Conservation (phyloP, 1,140 invertebrate genomes). For the Drosophila navojoa region DNA sequence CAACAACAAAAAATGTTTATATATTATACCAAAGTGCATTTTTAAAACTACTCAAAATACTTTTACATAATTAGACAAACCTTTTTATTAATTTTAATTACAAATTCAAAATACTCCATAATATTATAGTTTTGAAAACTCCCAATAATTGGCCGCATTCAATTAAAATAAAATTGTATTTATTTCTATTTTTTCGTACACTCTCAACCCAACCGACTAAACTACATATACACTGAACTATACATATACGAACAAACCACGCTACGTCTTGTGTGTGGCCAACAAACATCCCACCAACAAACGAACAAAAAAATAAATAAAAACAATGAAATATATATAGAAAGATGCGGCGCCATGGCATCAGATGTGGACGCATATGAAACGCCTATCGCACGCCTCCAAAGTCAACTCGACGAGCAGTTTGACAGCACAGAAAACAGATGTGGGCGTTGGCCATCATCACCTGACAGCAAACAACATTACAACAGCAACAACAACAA, state of each 20-base stretch:
- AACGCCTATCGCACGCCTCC: constrained; percentile 80
- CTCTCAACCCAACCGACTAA: constrained; percentile 23
- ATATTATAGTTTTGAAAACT: constrained; percentile 48
- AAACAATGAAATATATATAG: too few relatives aligned
- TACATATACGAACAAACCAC: constrained; percentile 39
- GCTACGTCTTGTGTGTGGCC: constrained; percentile 19
- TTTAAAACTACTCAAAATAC: neutral
- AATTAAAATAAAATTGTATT: constrained; percentile 68
- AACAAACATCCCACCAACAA: constrained; percentile 14
- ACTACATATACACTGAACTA: constrained; percentile 7
- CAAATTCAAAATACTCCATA: constrained; percentile 3
- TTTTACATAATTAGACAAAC: neutral
- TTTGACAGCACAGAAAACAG: constrained; percentile 79
- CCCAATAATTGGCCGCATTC: constrained; percentile 58
- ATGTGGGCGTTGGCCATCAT: constrained; percentile 66
- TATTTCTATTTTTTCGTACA: constrained; percentile 77
- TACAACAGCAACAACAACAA: constrained; percentile 20
- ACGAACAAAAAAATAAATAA: constrained; percentile 22
- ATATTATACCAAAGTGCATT: too few relatives aligned
- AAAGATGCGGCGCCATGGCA: constrained; percentile 80
- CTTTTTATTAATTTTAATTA: constrained; percentile 17
- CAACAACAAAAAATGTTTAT: too few relatives aligned
- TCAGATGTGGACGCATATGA: constrained; percentile 83
- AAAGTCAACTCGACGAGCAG: constrained; percentile 83
- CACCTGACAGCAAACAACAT: constrained; percentile 53